A percentile compares a stretch with the other conserved stretches of the same genome.
Conservation (phyloP, 2,113 vertebrate species). For the Muscicapa adusta region DNA sequence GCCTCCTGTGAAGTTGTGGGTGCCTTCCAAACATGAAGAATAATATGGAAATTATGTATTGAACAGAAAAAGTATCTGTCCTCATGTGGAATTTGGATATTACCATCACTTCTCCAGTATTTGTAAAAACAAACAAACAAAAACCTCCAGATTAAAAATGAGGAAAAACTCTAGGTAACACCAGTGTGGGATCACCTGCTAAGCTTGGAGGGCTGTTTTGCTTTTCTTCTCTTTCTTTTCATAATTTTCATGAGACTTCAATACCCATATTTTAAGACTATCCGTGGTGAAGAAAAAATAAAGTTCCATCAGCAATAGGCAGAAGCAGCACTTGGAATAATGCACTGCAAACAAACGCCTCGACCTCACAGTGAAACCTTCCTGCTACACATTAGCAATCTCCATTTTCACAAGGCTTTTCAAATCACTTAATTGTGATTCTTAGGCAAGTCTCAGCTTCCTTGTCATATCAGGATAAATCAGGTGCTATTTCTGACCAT, state of each 20-base stretch:
- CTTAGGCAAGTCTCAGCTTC: background rate
- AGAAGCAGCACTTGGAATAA: background rate
- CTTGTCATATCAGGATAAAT: background rate
- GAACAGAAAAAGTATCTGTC: background rate
- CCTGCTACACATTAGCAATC: background rate
- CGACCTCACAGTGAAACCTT: rapidly evolving
- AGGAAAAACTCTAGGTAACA: background rate
- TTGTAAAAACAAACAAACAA: background rate
- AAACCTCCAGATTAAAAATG: background rate
- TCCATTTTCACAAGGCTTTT: background rate
- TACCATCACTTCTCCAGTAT: background rate
- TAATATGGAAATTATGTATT: background rate
- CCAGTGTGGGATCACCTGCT: background rate
- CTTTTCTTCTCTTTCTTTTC: background rate
- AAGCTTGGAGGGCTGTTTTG: background rate
- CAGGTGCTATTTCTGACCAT: background rate
- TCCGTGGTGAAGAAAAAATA: background rate
- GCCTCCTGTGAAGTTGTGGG: background rate
- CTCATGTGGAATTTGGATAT: background rate
- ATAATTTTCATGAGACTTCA: background rate
- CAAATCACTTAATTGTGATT: background rate
- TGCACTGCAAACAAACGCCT: rapidly evolving
- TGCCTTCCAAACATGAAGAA: background rate
- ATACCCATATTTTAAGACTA: background rate
- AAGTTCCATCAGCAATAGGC: background rate